Evolutionary conservation across 1,140 invertebrate species (phyloP), one percentile per base, ranked within the genome.

Genomic region (Carposina sasakii): DNA sequence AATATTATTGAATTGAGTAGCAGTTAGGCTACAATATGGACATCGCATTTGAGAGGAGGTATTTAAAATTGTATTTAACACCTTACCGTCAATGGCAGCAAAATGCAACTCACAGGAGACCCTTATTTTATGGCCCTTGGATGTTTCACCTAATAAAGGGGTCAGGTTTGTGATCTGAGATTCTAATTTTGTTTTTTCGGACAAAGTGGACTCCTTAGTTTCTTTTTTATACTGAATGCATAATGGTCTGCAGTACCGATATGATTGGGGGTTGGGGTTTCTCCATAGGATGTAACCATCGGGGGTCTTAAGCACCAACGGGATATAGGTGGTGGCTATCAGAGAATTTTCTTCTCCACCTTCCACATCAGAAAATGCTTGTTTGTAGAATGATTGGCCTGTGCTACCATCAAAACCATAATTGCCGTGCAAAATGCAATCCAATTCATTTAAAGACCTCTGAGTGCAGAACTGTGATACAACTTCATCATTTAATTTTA

Each of bases 391-490:
- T 13, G 46, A 17, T 15, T 48, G 46, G 1, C 46, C 34, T 20
- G 46, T 48, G n/a, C 22, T 39, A 19, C 46, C 46, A 24, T 48
- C 46, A 17, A 48, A 48, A 9, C 46, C 46, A 13, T 36, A 48
- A 31, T 22, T 28, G 2, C 34, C 46, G 12, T 40, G 22, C 6
- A 48, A 30, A 2, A 13, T 30, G 16, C 46, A 48, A 13, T 39
- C 13, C 1, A 48, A 15, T 8, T 31, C 2, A 10, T 48, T 15
- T 17, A 21, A 21, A 0, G 17, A 10, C 0, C n/a, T 2, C 26
- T 30, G n/a, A 2, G 30, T 28, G 15, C 34, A 39, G 16, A 39
- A 48, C 30, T 36, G 16, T 19, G 23, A 15, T 2, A 48, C 15
- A 21, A 20, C 15, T 26, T 40, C 23, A 20, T 48, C 36, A 30